Evolutionary conservation across 2,113 vertebrate genomes (phyloP).

Genomic region (Nerophis ophidion): DNA sequence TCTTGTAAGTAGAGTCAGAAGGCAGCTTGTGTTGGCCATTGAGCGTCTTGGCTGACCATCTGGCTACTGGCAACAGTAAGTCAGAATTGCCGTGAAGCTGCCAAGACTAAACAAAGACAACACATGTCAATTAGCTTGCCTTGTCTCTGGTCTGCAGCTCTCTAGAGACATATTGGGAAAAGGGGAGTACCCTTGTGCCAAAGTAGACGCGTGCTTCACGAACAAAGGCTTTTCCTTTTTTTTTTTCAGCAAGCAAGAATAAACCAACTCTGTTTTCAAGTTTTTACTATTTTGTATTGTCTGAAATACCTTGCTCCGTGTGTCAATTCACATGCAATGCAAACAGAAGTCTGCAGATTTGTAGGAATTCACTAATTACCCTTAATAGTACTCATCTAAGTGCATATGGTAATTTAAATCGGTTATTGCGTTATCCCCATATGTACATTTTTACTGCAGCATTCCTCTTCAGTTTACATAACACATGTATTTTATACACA

Average conservation of each 20-base stretch:
- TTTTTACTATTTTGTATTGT: not conserved
- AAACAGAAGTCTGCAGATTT: too few relatives aligned
- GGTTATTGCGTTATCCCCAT: too few relatives aligned
- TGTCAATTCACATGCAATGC: too few relatives aligned
- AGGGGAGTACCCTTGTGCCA: constrained; percentile 29
- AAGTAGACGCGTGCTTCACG: constrained; percentile 34
- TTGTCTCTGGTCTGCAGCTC: constrained; percentile 43
- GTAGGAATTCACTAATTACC: too few relatives aligned
- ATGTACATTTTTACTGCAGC: too few relatives aligned
- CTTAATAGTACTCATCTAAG: too few relatives aligned
- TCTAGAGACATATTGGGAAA: constrained; percentile 24
- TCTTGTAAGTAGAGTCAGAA: constrained; percentile 20
- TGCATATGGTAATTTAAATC: too few relatives aligned
- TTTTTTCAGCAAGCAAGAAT: constrained; percentile 18
- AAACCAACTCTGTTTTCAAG: constrained; percentile 20
- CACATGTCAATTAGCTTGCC: constrained; percentile 59
- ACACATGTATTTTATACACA: too few relatives aligned
- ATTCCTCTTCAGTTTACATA: too few relatives aligned
- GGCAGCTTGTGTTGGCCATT: constrained; percentile 29
- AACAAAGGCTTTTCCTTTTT: constrained; percentile 36
- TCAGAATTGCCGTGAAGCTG: constrained; percentile 35
- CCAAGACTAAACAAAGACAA: constrained; percentile 61
- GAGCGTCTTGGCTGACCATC: constrained; percentile 51
- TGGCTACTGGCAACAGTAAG: constrained; percentile 52
- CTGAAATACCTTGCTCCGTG: too few relatives aligned